Base-by-base conservation (phyloP, 1,140 invertebrate genomes). In the Lethocerus indicus region DNA sequence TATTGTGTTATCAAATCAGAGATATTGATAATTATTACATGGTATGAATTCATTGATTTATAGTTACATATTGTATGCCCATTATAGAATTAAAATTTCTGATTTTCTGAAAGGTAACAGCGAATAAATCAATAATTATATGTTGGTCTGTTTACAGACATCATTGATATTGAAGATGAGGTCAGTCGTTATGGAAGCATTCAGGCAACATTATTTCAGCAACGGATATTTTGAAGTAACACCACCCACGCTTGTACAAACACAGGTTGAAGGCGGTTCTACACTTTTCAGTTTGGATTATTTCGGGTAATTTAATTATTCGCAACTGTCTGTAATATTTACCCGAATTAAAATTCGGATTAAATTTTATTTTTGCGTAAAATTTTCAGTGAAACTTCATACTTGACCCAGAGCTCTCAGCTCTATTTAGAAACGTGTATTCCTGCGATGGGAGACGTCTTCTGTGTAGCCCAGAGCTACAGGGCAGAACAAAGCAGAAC, bases 401-500 rank as follows among this genome's bases (percentile, higher is more conserved):
- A 84, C 67, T 68, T 98, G 21, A 98, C 95, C 0, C 95, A 98
- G 68, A 95, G 90, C 60, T 98, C 93, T 7, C 95, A 99, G 64
- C 70, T 99, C n/a, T 99, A 99, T 66, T 71, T 99, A 58, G 95
- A 99, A 72, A 98, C 95, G 0, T 90, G 86, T 60, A 63, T 97
- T 54, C 86, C 95, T 24, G 78, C 91, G 5, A 71, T 99, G 64
- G 95, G 89, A 5, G 93, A 98, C 72, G 92, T 95, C 27, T 99
- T 87, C 64, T 96, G 91, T 64, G 87, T 99, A 56, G 87, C 93
- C 1, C 90, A 97, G 66, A 96, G 91, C 37, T 99, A 98, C 66
- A 73, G 95, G 58, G 95, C 95, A 0, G 96, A 99, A 63, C 88
- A 94, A 63, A 97, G 92, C 24, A 72, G 94, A 52, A 99, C 96